Evolutionary conservation across 2,888 invertebrate genomes (phyloP).

Genomic region (Lottia scabra): DNA sequence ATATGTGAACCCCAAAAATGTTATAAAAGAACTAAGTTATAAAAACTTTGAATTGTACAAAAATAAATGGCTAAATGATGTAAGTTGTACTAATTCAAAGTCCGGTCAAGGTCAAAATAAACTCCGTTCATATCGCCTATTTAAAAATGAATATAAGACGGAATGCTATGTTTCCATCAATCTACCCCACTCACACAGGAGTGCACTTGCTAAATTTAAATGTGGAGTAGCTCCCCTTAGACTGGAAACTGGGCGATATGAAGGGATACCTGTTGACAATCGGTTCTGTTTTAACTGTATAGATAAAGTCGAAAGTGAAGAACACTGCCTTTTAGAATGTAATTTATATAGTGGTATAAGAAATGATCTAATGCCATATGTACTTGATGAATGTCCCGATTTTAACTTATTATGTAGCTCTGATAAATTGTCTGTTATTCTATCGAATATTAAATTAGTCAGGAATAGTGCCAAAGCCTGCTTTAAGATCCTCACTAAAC

Average conservation of each 20-base stretch:
- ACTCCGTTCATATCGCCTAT: not conserved
- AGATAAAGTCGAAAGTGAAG: not conserved
- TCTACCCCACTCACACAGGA: not conserved
- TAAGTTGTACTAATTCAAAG: not conserved
- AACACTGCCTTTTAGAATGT: not conserved
- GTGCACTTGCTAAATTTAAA: not conserved
- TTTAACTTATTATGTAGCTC: not conserved
- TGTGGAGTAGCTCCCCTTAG: not conserved
- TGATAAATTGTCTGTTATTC: not conserved
- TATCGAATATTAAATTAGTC: not conserved
- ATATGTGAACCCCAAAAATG: not conserved
- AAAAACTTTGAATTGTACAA: not conserved
- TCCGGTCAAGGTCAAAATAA: not conserved
- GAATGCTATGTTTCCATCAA: not conserved
- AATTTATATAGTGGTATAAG: not conserved
- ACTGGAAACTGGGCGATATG: not conserved
- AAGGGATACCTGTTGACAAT: not conserved
- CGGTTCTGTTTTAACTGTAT: not conserved
- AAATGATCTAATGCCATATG: not conserved
- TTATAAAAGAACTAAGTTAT: not conserved
- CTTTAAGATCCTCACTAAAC: not conserved
- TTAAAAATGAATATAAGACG: not conserved
- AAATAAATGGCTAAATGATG: not conserved
- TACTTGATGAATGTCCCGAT: not conserved
- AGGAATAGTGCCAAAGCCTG: not conserved